phyloP scores from a whole-genome alignment of 2,888 invertebrate genomes.

The Calameuta filiformis region DNA sequence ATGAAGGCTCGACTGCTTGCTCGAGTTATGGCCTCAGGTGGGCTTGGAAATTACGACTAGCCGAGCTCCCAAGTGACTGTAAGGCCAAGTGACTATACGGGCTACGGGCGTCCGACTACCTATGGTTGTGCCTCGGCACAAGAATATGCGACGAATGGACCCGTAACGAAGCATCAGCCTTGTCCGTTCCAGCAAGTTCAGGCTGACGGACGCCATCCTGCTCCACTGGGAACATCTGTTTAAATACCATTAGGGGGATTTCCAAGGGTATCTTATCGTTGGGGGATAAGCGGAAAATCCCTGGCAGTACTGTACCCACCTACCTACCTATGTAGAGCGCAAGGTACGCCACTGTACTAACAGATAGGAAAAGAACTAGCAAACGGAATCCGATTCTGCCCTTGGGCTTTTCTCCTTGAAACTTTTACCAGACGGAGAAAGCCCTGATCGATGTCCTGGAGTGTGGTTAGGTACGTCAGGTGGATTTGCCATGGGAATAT shows the following conservation, averaged over 20 bases:
- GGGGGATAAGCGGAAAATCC: slow-evolving; percentile 5
- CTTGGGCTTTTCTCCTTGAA: neutral
- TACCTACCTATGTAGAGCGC: neutral
- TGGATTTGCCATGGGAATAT: slow-evolving; percentile 6
- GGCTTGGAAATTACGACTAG: slow-evolving; percentile 45
- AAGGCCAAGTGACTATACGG: slow-evolving; percentile 25
- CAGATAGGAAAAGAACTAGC: neutral
- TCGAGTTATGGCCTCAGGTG: slow-evolving; percentile 58
- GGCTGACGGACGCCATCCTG: neutral
- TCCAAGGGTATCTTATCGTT: slow-evolving; percentile 32
- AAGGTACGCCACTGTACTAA: neutral
- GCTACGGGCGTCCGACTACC: neutral
- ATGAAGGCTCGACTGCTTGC: slow-evolving; percentile 49
- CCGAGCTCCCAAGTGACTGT: slow-evolving; percentile 38
- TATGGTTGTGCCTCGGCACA: neutral
- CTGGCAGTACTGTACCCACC: neutral
- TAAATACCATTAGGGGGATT: slow-evolving; percentile 25
- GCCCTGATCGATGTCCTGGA: neutral
- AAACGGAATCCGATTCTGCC: neutral
- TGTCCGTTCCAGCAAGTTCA: neutral
- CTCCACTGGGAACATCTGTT: slow-evolving; percentile 28
- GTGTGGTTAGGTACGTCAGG: neutral
- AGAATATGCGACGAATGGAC: neutral
- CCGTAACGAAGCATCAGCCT: neutral
- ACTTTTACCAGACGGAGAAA: neutral